A percentile compares a stretch with the other conserved stretches of the same genome.
Evolutionary conservation across 2,797 vertebrate species (phyloP).

Genomic region (Peromyscus attwateri): DNA sequence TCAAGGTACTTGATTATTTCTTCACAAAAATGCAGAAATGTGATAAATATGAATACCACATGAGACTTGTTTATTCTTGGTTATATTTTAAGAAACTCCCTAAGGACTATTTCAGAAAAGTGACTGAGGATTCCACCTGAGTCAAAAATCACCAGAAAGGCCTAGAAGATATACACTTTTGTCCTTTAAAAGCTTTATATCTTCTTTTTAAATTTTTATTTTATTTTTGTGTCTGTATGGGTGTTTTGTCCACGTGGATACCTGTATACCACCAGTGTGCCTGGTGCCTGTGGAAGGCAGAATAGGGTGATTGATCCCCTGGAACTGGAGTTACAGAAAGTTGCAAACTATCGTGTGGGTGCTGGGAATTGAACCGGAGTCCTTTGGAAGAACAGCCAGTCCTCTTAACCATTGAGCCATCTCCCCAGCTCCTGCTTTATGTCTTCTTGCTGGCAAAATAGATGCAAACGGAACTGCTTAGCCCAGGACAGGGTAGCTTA

Average conservation of each 20-base stretch:
- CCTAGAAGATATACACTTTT: background rate
- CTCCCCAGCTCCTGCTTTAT: too few relatives aligned
- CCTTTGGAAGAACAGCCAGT: too few relatives aligned
- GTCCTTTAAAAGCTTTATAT: background rate
- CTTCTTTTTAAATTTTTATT: background rate
- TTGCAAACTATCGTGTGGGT: too few relatives aligned
- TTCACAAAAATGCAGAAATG: conserved; percentile 35
- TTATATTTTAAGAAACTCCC: background rate
- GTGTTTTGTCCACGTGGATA: background rate
- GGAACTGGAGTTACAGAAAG: too few relatives aligned
- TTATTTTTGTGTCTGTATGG: background rate
- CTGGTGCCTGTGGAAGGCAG: background rate
- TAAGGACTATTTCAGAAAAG: conserved; percentile 21
- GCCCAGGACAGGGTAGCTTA: conserved; percentile 48
- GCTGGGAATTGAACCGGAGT: too few relatives aligned
- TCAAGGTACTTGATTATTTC: conserved; percentile 19
- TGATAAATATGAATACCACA: conserved; percentile 15
- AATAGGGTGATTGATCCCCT: background rate
- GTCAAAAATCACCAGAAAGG: background rate
- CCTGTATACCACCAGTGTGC: background rate
- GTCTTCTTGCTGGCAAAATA: conserved; percentile 10
- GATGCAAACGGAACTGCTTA: conserved; percentile 55
- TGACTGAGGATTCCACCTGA: background rate
- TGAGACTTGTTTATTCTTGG: conserved; percentile 23
- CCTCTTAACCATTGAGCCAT: too few relatives aligned